Conservation (phyloP, 2,113 vertebrate genomes). For the Formicarius rufipectus region DNA sequence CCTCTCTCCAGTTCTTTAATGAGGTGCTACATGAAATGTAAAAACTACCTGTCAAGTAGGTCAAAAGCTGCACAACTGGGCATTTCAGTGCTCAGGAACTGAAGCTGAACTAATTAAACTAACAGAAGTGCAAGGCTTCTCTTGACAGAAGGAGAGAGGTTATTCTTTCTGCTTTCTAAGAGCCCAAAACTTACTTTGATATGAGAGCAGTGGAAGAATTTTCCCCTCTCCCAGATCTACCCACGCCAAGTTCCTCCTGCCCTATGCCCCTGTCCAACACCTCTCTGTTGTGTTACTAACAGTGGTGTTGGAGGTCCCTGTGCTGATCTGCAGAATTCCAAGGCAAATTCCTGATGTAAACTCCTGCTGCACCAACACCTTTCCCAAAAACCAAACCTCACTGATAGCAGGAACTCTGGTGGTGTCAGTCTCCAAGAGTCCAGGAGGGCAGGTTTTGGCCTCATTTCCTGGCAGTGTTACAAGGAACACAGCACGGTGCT, state of each 20-base stretch:
- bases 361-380: neutral
- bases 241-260: neutral
- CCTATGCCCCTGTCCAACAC: accelerated
- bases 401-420: neutral
- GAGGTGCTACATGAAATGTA: neutral
- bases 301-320: neutral
- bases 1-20: neutral
- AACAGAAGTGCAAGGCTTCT: neutral
- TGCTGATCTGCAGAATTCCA: neutral
- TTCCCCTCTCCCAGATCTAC: neutral
- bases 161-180: neutral
- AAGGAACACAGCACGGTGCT: constrained; percentile 16
- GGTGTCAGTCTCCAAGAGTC: neutral
- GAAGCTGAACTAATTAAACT: constrained; percentile 1
- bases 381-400: neutral
- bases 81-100: neutral
- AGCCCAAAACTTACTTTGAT: neutral
- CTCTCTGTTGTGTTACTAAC: neutral
- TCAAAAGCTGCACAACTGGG: constrained; percentile 23
- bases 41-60: constrained; percentile 17
- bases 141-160: neutral
- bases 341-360: neutral
- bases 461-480: neutral
- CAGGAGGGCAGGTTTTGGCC: constrained; percentile 44
- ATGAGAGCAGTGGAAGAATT: accelerated